Conservation (phyloP, 2,888 invertebrate genomes). For the Minunthozetes semirufus region DNA sequence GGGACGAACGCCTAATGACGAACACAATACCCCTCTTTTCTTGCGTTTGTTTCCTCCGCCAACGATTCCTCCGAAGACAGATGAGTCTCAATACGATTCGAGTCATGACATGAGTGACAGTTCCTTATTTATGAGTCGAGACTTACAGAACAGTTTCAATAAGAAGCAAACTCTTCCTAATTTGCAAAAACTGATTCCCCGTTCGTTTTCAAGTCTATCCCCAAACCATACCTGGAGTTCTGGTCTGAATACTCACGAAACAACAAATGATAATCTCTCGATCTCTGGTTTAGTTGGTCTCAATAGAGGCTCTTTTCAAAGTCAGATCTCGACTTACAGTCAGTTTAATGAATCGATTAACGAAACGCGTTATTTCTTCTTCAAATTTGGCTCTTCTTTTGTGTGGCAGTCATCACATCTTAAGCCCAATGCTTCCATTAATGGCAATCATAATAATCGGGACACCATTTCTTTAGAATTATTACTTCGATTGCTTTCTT, state of each 20-base stretch:
- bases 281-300: constrained; percentile 38
- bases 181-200: constrained; percentile 75
- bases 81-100: constrained; percentile 36
- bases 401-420: constrained; percentile 39
- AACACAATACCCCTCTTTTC: constrained; percentile 63
- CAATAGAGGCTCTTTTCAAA: constrained; percentile 44
- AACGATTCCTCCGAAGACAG: constrained; percentile 53
- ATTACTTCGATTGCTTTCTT: constrained; percentile 46
- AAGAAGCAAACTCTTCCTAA: constrained; percentile 50
- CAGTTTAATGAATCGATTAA: constrained; percentile 27
- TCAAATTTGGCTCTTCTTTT: constrained; percentile 85
- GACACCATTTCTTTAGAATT: constrained; percentile 45
- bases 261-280: constrained; percentile 32
- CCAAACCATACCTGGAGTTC: constrained; percentile 36
- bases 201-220: constrained; percentile 63
- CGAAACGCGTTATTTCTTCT: constrained; percentile 59
- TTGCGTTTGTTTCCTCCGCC: constrained; percentile 77
- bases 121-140: neutral
- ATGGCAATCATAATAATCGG: constrained; percentile 43
- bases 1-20: constrained; percentile 73
- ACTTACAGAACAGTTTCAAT: constrained; percentile 31
- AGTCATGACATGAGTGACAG: constrained; percentile 5
- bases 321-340: constrained; percentile 46
- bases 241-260: constrained; percentile 9
- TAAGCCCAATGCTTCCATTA: constrained; percentile 33